Percentiles rank a stretch among this genome's conserved stretches.
Evolutionary conservation across 2,797 vertebrate species (phyloP).

Genomic region (Nannoperca obscura): DNA sequence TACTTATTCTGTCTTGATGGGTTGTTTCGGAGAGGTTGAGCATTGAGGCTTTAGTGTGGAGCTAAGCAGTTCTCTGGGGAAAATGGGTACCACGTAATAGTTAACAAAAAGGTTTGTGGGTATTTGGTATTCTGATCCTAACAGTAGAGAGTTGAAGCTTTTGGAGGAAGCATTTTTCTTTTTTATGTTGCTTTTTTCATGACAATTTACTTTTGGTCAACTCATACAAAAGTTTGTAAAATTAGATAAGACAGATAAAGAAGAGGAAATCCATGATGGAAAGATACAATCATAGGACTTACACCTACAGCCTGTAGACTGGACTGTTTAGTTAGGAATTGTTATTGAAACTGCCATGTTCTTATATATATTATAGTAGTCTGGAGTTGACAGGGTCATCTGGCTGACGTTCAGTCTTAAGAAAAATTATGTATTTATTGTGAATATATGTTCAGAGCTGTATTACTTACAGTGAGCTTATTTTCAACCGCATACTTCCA

Average conservation of each 20-base stretch:
- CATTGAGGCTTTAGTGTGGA: slow-evolving; percentile 20
- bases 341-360: slow-evolving; percentile 45
- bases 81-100: slow-evolving; percentile 24
- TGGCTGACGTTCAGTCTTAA: slow-evolving; percentile 32
- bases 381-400: slow-evolving; percentile 27
- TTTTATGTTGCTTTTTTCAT: slow-evolving; percentile 29
- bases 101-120: slow-evolving; percentile 10
- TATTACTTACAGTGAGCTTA: slow-evolving; percentile 11
- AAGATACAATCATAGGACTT: slow-evolving; percentile 25
- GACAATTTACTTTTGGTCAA: slow-evolving; percentile 30
- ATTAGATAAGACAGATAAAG: slow-evolving; percentile 29
- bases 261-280: slow-evolving; percentile 41
- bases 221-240: slow-evolving; percentile 25
- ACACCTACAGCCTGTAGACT: slow-evolving; percentile 33
- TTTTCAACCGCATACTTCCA: slow-evolving; percentile 23
- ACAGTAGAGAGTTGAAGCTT: neutral
- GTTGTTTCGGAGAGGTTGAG: slow-evolving; percentile 8
- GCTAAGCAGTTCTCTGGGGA: slow-evolving; percentile 2
- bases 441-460: slow-evolving; percentile 13
- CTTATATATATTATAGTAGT: slow-evolving; percentile 35
- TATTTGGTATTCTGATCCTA: slow-evolving; percentile 18
- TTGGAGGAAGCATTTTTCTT: neutral
- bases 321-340: slow-evolving; percentile 36
- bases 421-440: slow-evolving; percentile 28
- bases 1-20: slow-evolving; percentile 40